Percentiles rank a stretch among this genome's conserved stretches.
phyloP scores from a whole-genome alignment of 1,140 invertebrate genomes.

The Neuroterus valhalla region DNA sequence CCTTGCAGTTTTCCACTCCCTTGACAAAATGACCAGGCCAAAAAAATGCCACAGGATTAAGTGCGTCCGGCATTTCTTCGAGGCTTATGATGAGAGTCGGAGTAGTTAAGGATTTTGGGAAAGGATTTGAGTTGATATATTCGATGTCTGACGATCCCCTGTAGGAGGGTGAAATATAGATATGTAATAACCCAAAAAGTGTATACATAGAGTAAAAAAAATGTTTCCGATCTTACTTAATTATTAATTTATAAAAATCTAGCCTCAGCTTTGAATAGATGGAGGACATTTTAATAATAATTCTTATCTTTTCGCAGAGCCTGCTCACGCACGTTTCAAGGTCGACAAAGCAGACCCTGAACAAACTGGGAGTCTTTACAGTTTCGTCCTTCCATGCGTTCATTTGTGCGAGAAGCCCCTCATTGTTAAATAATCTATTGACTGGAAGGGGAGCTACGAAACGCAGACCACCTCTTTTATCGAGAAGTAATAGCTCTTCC shows the following conservation, averaged over 20 bases:
- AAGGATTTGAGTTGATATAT: too few species aligned
- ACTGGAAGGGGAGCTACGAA: slow-evolving; percentile 93
- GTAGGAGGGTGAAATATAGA: too few species aligned
- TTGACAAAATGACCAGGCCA: too few species aligned
- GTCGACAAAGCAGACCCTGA: slow-evolving; percentile 94
- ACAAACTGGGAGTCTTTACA: slow-evolving; percentile 96
- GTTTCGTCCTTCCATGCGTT: slow-evolving; percentile 98
- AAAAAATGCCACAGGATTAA: too few species aligned
- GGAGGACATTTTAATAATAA: slow-evolving; percentile 23
- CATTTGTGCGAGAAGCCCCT: slow-evolving; percentile 95
- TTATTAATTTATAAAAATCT: slow-evolving; percentile 1
- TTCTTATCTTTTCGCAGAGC: slow-evolving; percentile 80
- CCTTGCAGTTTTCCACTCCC: too few species aligned
- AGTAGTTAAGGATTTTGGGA: too few species aligned
- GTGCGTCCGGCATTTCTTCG: too few species aligned
- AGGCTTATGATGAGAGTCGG: too few species aligned
- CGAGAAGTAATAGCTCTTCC: slow-evolving; percentile 90
- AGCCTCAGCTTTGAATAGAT: slow-evolving; percentile 19
- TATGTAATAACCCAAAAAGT: too few species aligned
- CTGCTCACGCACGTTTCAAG: slow-evolving; percentile 95
- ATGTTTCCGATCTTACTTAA: too few species aligned
- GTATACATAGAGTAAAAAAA: too few species aligned
- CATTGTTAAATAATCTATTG: slow-evolving; percentile 92
- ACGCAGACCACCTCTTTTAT: slow-evolving; percentile 88
- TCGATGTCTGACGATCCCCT: too few species aligned